Percentiles rank a stretch among this genome's conserved stretches.
phyloP scores from a whole-genome alignment of 2,113 vertebrate genomes.

The Regulus satrapa region DNA sequence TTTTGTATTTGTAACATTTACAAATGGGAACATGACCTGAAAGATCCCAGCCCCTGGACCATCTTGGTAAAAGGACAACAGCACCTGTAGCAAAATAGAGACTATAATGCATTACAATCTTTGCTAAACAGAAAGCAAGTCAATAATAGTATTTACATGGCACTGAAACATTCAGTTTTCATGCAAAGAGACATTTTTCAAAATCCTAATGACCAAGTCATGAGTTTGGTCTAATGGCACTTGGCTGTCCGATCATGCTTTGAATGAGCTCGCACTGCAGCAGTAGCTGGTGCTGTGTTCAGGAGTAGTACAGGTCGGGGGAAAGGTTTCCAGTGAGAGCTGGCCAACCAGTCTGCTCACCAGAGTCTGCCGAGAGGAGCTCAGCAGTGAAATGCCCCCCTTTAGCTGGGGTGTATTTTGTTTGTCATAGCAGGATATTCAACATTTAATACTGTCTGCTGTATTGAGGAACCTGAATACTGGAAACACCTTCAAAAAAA shows the following conservation, averaged over 20 bases:
- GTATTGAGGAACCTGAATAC: not conserved
- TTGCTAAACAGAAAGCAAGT: not conserved
- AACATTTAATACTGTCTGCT: not conserved
- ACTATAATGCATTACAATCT: not conserved
- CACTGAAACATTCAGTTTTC: not conserved
- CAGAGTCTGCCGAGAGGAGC: not conserved
- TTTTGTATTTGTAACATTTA: not conserved
- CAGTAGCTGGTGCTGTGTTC: not conserved
- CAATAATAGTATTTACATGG: not conserved
- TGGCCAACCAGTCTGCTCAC: not conserved
- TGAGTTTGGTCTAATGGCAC: not conserved
- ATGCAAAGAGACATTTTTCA: not conserved
- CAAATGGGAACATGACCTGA: not conserved
- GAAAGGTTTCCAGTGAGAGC: not conserved
- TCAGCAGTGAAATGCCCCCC: not conserved
- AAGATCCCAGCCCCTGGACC: not conserved
- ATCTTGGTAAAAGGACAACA: not conserved
- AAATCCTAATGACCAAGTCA: not conserved
- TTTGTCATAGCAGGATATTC: not conserved
- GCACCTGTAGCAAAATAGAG: no score
- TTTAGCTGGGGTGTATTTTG: not conserved
- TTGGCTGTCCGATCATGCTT: not conserved
- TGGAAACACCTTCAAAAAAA: not conserved
- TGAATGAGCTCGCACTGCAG: not conserved
- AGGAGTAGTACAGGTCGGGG: not conserved